phyloP scores from a whole-genome alignment of 2,888 invertebrate genomes.

The Phengaris arion region DNA sequence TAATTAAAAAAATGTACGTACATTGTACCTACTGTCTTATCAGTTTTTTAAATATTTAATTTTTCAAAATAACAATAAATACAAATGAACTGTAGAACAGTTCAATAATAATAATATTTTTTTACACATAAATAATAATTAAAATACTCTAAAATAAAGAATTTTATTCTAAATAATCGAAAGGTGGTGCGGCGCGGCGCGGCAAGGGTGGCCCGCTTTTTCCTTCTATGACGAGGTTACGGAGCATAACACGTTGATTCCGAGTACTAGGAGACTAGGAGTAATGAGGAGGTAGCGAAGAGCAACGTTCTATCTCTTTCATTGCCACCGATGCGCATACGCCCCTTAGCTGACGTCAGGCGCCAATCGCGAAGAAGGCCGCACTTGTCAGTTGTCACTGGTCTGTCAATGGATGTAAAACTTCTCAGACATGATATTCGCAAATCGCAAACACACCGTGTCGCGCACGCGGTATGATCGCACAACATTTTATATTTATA shows the following conservation, averaged over 20 bases:
- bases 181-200: background rate
- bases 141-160: too few relatives aligned
- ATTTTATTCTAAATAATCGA: too few relatives aligned
- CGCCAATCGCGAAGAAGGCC: background rate
- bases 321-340: background rate
- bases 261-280: slow-evolving; percentile 17
- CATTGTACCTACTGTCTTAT: too few relatives aligned
- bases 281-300: background rate
- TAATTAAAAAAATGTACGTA: too few relatives aligned
- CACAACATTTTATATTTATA: too few relatives aligned
- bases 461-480: too few relatives aligned
- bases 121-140: too few relatives aligned
- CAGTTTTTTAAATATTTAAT: too few relatives aligned
- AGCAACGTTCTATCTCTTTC: slow-evolving; percentile 2
- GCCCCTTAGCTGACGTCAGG: background rate
- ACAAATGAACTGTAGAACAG: too few relatives aligned
- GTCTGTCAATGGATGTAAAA: too few relatives aligned
- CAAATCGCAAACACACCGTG: background rate
- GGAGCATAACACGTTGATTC: slow-evolving; percentile 26
- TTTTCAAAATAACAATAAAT: too few relatives aligned
- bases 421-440: background rate
- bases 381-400: background rate
- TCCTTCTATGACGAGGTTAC: slow-evolving; percentile 16
- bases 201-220: background rate
- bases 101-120: too few relatives aligned